Conservation (phyloP, 1,140 invertebrate genomes). For the Lucilia sericata region DNA sequence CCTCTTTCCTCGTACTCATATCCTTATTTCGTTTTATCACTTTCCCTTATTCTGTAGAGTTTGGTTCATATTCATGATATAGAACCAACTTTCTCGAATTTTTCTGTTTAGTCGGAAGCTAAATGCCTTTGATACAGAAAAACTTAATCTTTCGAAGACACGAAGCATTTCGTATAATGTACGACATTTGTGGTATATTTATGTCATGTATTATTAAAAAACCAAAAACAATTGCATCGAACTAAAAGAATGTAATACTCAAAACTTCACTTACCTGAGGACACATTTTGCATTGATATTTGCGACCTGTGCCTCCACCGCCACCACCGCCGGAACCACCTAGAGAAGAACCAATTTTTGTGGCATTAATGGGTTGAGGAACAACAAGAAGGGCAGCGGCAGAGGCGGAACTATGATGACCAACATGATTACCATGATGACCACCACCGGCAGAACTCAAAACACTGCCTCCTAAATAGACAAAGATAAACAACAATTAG, state of each 20-base stretch:
- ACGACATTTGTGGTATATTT: too few species aligned
- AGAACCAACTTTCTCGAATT: too few species aligned
- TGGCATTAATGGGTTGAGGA: slow-evolving; percentile 89
- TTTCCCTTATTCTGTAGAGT: too few species aligned
- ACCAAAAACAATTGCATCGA: neutral
- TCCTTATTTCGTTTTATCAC: too few species aligned
- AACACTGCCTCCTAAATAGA: slow-evolving; percentile 69
- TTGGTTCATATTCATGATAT: too few species aligned
- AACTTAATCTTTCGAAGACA: too few species aligned
- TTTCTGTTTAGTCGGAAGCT: too few species aligned
- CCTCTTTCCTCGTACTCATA: too few species aligned
- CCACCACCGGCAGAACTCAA: slow-evolving; percentile 54
- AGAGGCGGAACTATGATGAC: slow-evolving; percentile 66
- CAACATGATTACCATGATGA: slow-evolving; percentile 60
- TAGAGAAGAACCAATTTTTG: slow-evolving; percentile 71
- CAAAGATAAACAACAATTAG: neutral
- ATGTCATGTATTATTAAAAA: too few species aligned
- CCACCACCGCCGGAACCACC: slow-evolving; percentile 69
- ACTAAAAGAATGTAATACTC: neutral
- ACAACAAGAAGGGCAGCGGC: slow-evolving; percentile 81
- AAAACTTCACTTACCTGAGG: slow-evolving; percentile 83
- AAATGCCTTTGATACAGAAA: too few species aligned
- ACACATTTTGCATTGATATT: slow-evolving; percentile 99
- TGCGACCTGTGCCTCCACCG: slow-evolving; percentile 71
- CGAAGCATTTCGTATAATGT: too few species aligned